A percentile compares a stretch with the other conserved stretches of the same genome.
Conservation (phyloP, 2,113 vertebrate genomes). For the Atlantisia rogersi region DNA sequence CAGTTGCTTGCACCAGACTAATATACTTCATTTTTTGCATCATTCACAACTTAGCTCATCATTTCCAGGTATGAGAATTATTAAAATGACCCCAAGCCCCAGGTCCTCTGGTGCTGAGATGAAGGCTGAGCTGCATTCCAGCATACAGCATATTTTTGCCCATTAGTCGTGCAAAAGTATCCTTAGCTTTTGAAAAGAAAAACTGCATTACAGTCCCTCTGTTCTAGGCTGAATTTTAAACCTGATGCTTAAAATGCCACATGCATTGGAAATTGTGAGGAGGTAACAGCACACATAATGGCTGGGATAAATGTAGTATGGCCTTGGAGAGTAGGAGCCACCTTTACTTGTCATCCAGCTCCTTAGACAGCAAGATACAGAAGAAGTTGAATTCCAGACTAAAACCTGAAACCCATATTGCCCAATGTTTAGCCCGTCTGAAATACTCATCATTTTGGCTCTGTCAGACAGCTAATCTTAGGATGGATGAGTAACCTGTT, state of each 20-base stretch:
- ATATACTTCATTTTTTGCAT: background rate
- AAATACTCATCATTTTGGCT: background rate
- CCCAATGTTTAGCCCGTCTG: background rate
- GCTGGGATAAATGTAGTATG: background rate
- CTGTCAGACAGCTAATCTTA: background rate
- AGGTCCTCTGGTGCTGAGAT: background rate
- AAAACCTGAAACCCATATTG: background rate
- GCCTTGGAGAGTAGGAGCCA: background rate
- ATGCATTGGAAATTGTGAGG: background rate
- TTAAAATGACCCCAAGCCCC: background rate
- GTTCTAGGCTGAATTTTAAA: background rate
- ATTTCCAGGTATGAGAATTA: background rate
- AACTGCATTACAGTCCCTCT: background rate
- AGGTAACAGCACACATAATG: background rate
- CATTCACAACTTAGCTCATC: background rate
- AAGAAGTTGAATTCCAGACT: background rate
- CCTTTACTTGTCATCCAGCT: background rate
- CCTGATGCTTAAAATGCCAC: background rate
- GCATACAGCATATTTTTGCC: background rate
- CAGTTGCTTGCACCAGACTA: background rate
- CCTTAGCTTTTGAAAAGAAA: background rate
- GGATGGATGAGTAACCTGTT: background rate
- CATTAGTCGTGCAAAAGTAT: background rate
- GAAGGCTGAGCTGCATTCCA: background rate
- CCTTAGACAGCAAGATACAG: background rate